phyloP scores from a whole-genome alignment of 2,797 vertebrate species.

The Thamnophis elegans region DNA sequence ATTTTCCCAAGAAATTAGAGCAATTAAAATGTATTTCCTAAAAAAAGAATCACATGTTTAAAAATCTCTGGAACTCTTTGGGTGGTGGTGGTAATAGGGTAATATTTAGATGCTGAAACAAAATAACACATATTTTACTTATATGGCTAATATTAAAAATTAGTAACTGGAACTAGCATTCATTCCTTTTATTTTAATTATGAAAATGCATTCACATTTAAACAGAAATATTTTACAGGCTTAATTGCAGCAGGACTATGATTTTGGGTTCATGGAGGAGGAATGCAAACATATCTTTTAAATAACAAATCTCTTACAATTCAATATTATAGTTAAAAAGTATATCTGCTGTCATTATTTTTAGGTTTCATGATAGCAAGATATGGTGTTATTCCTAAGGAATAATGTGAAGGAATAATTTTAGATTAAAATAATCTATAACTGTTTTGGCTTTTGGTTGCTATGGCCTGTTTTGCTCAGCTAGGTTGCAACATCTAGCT shows the following conservation, averaged over 20 bases:
- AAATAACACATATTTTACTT: background rate
- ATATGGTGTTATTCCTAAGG: background rate
- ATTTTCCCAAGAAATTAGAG: constrained; percentile 23
- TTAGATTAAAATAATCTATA: background rate
- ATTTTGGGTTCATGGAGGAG: background rate
- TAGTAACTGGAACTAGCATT: background rate
- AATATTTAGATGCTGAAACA: background rate
- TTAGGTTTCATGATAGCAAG: background rate
- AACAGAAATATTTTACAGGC: background rate
- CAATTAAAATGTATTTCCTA: background rate
- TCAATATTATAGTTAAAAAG: background rate
- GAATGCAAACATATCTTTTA: background rate
- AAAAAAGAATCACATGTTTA: background rate
- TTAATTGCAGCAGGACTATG: background rate
- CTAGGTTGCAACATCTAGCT: background rate
- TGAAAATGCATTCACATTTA: background rate
- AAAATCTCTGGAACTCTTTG: background rate
- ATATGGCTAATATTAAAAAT: background rate
- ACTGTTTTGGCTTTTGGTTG: background rate
- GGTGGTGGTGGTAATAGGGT: background rate
- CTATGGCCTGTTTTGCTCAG: background rate
- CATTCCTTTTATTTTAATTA: background rate
- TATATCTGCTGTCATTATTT: background rate
- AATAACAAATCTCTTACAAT: too few relatives aligned
- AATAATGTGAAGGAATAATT: background rate